Conservation (phyloP, 2,888 invertebrate species). For the Acleris sparsana region DNA sequence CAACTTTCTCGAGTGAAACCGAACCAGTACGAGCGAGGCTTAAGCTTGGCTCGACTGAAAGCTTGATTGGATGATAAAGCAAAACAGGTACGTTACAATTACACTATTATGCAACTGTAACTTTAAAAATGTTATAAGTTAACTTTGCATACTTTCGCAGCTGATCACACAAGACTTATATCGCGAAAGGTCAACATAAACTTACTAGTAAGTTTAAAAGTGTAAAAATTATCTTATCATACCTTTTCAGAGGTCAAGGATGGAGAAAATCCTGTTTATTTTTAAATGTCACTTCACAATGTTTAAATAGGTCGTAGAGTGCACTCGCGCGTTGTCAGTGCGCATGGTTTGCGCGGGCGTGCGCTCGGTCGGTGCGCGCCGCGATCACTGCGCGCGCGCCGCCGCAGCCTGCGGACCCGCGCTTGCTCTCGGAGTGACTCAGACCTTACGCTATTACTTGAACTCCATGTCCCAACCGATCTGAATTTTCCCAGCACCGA, state of each 20-base stretch:
- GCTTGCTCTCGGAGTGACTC: slow-evolving; percentile 22
- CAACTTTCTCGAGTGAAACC: slow-evolving; percentile 36
- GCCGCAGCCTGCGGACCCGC: slow-evolving; percentile 40
- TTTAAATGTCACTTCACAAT: slow-evolving; percentile 69
- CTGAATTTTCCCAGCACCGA: slow-evolving; percentile 19
- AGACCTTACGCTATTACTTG: slow-evolving; percentile 20
- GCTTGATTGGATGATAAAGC: slow-evolving; percentile 4
- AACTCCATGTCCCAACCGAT: slow-evolving; percentile 24
- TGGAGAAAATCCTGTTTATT: slow-evolving; percentile 58
- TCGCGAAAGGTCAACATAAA: slow-evolving; percentile 49
- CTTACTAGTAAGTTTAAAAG: neutral
- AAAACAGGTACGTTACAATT: slow-evolving; percentile 19
- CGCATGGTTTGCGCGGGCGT: slow-evolving; percentile 65
- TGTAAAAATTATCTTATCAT: slow-evolving; percentile 39
- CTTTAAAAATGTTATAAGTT: slow-evolving; percentile 27
- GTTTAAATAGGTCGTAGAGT: slow-evolving; percentile 55
- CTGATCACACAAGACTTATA: slow-evolving; percentile 61
- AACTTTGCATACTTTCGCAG: slow-evolving; percentile 65
- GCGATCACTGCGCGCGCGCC: slow-evolving; percentile 61
- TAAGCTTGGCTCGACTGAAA: slow-evolving; percentile 13
- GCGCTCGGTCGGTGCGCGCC: slow-evolving; percentile 66
- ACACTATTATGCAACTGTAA: slow-evolving; percentile 25
- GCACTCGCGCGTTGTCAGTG: slow-evolving; percentile 69
- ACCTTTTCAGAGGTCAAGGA: slow-evolving; percentile 48
- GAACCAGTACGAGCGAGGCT: slow-evolving; percentile 21